Base-by-base conservation (phyloP, 2,113 vertebrate genomes). In the Actenoides hombroni region DNA sequence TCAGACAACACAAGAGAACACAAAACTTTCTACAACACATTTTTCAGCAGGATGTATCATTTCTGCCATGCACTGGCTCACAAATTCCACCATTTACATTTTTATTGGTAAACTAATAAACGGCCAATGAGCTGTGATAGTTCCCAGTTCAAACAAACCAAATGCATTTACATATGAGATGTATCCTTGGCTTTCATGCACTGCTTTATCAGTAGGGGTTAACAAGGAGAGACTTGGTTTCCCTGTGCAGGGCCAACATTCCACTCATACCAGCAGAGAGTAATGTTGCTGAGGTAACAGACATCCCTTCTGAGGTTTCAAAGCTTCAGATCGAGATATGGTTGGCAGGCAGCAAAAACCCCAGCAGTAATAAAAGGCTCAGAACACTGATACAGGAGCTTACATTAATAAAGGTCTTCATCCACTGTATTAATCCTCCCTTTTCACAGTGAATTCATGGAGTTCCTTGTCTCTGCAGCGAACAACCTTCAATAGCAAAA, bases 221-320 rank as follows among this genome's bases (percentile, higher is more conserved):
- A 86, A 88, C 68, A 86, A 40, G 75, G 75, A 86, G 75, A 88
- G 71, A 71, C 3, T 10, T 17, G 63, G 56, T 78, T 95, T 93
- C 56, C 83, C 40, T 33, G 4, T 39, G n/a, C 64, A 61, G 53
- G 86, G 87, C 93, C 85, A 95, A 59, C 94, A 93, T 97, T 96
- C 95, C 95, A 37, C 42, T 81, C 94, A 88, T 95, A 37, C 80
- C 86, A 78, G 31, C 15, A 37, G 11, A 81, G 64, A 82, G 56
- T 24, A 88, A 56, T 24, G 74, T 57, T 92, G 16, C 88, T 90
- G 95, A 84, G 81, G 76, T 94, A 92, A 92, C 4, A 0, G 60
- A 92, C 83, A 59, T 89, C 88, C 73, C 88, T 92, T 96, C 89
- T 96, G 86, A 91, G 84, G 83, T 93, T 93, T 96, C 95, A 90